Conservation (phyloP, 2,888 invertebrate genomes). For the Nomada fucata region DNA sequence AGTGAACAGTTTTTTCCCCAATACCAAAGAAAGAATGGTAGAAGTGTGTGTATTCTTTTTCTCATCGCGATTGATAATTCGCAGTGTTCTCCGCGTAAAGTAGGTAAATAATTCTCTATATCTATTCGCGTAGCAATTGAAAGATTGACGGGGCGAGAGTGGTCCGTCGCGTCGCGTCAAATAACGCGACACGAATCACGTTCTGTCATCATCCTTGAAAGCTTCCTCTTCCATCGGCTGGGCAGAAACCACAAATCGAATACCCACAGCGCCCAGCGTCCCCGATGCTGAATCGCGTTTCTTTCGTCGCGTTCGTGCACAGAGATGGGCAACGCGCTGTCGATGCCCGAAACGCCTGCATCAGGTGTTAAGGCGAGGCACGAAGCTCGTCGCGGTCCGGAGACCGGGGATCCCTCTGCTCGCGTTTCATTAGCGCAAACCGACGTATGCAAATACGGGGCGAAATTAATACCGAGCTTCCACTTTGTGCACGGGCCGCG, state of each 20-base stretch:
- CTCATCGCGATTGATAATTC: too few species aligned
- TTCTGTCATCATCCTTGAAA: neutral
- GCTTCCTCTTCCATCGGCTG: neutral
- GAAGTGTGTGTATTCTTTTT: neutral
- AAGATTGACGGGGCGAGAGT: constrained; percentile 13
- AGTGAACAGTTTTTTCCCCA: neutral
- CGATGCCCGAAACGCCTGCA: neutral
- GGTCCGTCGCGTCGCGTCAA: neutral
- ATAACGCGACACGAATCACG: constrained; percentile 9
- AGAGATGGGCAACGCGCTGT: too few species aligned
- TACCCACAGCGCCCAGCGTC: neutral
- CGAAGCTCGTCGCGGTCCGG: neutral
- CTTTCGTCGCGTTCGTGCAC: neutral
- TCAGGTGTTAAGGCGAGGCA: neutral
- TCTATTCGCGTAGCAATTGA: constrained; percentile 10
- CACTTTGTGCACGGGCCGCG: neutral
- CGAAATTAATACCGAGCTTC: constrained; percentile 14
- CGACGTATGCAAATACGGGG: constrained; percentile 11
- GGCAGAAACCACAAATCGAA: constrained; percentile 9
- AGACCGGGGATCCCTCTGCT: neutral
- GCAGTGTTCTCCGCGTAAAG: neutral
- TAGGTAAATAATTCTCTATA: constrained; percentile 9
- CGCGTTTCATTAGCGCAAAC: constrained; percentile 26
- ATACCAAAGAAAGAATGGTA: neutral
- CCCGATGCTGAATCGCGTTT: neutral